These are phyloP conservation scores for Oryzias woworae DNA, from an alignment of 2,113 vertebrate species.

Conservation along the genomic window DNA sequence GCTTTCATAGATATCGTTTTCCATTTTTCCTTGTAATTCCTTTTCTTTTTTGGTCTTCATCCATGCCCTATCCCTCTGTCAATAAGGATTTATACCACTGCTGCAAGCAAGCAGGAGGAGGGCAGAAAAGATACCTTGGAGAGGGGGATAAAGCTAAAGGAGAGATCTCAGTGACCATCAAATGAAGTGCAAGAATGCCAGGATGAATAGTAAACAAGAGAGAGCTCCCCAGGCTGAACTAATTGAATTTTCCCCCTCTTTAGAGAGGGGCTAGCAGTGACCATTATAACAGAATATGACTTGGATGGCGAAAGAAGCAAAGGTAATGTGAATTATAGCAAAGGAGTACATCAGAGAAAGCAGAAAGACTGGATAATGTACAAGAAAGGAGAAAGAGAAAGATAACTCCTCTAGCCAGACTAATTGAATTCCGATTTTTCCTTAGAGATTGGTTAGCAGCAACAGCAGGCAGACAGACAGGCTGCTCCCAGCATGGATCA, in stretches of 20 bases:
- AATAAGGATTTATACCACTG: constrained; percentile 44
- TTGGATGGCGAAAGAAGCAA: constrained; percentile 7
- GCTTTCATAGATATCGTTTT: constrained; percentile 41
- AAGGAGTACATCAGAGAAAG: constrained; percentile 30
- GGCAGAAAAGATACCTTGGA: constrained; percentile 12
- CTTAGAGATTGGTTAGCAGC: constrained; percentile 68
- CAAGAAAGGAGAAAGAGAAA: constrained; percentile 30
- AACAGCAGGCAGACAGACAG: constrained; percentile 60
- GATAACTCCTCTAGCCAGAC: constrained; percentile 48
- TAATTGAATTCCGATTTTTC: constrained; percentile 74
- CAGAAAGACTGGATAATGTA: constrained; percentile 56
- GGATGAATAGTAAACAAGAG: constrained; percentile 57
- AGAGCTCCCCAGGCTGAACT: constrained; percentile 34
- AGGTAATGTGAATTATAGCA: constrained; percentile 11
- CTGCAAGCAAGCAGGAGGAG: constrained; percentile 14
- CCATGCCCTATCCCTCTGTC: constrained; percentile 32
- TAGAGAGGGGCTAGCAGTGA: constrained; percentile 25
- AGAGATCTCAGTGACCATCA: constrained; percentile 40
- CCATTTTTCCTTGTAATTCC: constrained; percentile 20
- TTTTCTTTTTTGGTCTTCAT: not conserved
- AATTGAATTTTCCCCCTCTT: constrained; percentile 49
- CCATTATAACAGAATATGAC: constrained; percentile 30
- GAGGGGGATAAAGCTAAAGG: constrained; percentile 8
- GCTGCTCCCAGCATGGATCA: constrained; percentile 61
- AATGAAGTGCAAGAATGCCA: constrained; percentile 42